Evolutionary conservation across 2,113 vertebrate genomes (phyloP).

Genomic region (Phrynocephalus versicolor): DNA sequence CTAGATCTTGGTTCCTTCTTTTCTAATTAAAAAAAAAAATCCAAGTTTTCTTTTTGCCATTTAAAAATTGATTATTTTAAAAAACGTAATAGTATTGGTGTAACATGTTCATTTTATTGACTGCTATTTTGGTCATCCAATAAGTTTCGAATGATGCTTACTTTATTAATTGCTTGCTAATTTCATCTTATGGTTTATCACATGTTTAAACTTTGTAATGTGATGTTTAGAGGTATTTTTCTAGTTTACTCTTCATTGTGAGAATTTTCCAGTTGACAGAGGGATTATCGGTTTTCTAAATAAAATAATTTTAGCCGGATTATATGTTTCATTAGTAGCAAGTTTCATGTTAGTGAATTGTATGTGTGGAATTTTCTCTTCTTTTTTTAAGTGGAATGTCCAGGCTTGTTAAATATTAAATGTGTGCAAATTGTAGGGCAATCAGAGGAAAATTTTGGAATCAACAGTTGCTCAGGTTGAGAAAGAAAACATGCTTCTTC

Average conservation of each 20-base stretch:
- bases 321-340: neutral
- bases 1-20: conserved; percentile 13
- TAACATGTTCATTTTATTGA: too few relatives aligned
- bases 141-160: too few relatives aligned
- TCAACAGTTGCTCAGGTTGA: conserved; percentile 87
- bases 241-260: neutral
- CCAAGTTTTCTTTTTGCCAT: too few relatives aligned
- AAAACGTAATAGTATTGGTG: too few relatives aligned
- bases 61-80: too few relatives aligned
- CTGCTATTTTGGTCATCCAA: too few relatives aligned
- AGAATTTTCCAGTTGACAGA: neutral
- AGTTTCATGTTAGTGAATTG: neutral
- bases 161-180: too few relatives aligned
- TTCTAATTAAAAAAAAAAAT: too few relatives aligned
- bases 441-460: conserved; percentile 87
- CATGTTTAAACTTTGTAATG: too few relatives aligned
- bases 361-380: neutral
- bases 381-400: neutral
- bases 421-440: conserved; percentile 71
- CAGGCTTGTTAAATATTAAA: neutral
- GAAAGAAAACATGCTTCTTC: conserved; percentile 93
- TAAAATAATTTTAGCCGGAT: neutral
- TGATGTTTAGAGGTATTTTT: neutral
- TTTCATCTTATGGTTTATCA: too few relatives aligned
- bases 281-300: neutral